Percentiles rank a stretch among this genome's conserved stretches.
Evolutionary conservation across 2,113 vertebrate species (phyloP).

Genomic region (Pterocles burchelli): DNA sequence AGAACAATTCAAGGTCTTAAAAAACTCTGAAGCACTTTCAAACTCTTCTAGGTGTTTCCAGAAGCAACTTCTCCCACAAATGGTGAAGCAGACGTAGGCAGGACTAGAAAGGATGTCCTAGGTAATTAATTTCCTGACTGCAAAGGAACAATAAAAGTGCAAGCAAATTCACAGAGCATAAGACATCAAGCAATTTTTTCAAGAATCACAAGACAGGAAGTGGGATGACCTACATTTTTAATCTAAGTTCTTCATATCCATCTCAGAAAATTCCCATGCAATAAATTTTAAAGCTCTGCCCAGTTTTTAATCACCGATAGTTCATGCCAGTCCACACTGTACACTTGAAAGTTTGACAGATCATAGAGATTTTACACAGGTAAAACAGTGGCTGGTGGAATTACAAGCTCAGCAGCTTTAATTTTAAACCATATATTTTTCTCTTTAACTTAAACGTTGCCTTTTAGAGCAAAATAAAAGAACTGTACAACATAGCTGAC

Average conservation of each 20-base stretch:
- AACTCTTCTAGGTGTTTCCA: not conserved
- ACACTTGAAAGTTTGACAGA: not conserved
- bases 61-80: not conserved
- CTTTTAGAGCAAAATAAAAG: not conserved
- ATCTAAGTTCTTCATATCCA: not conserved
- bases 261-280: not conserved
- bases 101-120: not conserved
- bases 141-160: not conserved
- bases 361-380: not conserved
- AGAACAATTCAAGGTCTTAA: not conserved
- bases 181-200: not conserved
- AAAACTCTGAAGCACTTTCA: not conserved
- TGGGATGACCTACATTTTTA: not conserved
- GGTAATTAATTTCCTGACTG: not conserved
- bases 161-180: not conserved
- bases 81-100: not conserved
- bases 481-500: not conserved
- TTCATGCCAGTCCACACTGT: not conserved
- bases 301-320: not conserved
- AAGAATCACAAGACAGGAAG: not conserved
- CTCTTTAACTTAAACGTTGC: not conserved
- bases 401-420: not conserved
- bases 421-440: not conserved
- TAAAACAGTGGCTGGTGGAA: not conserved
- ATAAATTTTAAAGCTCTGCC: not conserved